Evolutionary conservation across 2,888 invertebrate genomes (phyloP).

Genomic region (Tigriopus californicus): DNA sequence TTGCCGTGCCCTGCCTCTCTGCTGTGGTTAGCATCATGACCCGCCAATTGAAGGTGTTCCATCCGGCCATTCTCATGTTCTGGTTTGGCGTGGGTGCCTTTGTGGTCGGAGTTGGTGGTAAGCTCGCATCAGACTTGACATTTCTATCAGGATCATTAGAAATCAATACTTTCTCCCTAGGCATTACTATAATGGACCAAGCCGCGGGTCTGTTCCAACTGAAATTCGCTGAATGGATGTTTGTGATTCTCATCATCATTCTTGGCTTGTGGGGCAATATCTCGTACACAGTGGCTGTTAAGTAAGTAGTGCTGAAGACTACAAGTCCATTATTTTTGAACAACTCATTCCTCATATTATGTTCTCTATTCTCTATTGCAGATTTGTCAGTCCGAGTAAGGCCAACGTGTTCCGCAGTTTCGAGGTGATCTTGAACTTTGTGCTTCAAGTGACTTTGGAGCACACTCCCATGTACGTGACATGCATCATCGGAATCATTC

Average conservation of each 20-base stretch:
- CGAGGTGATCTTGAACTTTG: slow-evolving; percentile 8
- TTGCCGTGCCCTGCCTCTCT: not conserved
- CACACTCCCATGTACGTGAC: not conserved
- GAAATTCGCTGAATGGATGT: not conserved
- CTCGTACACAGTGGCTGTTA: slow-evolving; percentile 1
- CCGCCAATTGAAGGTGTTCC: not conserved
- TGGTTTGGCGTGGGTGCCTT: slow-evolving; percentile 7
- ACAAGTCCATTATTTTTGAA: not conserved
- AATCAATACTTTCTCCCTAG: not conserved
- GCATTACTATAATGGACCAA: not conserved
- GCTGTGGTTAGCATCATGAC: slow-evolving; percentile 3
- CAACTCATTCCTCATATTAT: not conserved
- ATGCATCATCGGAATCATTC: not conserved
- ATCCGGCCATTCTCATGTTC: not conserved
- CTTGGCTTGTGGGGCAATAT: slow-evolving; percentile 8
- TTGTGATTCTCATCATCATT: not conserved
- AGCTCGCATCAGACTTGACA: not conserved
- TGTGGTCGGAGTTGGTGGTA: not conserved
- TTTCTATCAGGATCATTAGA: too few species aligned
- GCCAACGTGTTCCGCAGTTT: slow-evolving; percentile 11
- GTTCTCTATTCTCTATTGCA: not conserved
- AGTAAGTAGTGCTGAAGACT: not conserved
- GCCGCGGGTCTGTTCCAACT: not conserved
- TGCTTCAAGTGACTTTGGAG: slow-evolving; percentile 4
- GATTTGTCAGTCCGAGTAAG: not conserved